A percentile compares a stretch with the other conserved stretches of the same genome.
Conservation (phyloP, 1,140 invertebrate genomes). For the Drosophila rhopaloa region DNA sequence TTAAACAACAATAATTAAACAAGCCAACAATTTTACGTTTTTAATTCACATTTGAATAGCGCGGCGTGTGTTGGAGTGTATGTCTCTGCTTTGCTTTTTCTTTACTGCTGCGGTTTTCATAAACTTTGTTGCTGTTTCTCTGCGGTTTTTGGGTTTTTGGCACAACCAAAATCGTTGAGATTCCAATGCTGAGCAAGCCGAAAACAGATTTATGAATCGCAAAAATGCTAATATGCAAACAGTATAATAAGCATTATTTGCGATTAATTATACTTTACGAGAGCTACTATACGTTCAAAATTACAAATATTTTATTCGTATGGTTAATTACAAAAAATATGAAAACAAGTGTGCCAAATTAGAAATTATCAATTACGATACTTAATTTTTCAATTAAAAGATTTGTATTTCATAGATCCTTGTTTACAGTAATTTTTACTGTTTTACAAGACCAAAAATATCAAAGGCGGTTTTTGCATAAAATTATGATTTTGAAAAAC, state of each 20-base stretch:
- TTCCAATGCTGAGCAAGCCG: slow-evolving; percentile 41
- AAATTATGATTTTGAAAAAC: neutral
- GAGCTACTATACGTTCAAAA: slow-evolving; percentile 3
- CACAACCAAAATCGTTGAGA: slow-evolving; percentile 47
- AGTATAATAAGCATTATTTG: slow-evolving; percentile 1
- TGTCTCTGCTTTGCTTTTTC: slow-evolving; percentile 30
- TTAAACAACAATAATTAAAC: slow-evolving; percentile 42
- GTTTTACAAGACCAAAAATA: neutral
- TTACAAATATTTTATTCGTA: neutral
- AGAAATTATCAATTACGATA: no score
- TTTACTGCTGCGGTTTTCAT: slow-evolving; percentile 47
- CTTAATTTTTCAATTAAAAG: no score
- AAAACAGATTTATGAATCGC: slow-evolving; percentile 50
- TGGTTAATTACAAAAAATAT: no score
- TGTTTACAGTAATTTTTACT: neutral
- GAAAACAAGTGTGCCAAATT: no score
- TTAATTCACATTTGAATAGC: slow-evolving; percentile 51
- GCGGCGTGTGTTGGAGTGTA: neutral
- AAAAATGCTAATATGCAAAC: slow-evolving; percentile 35
- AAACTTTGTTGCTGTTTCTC: slow-evolving; percentile 31
- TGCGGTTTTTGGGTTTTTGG: slow-evolving; percentile 50
- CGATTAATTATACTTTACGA: slow-evolving; percentile 1
- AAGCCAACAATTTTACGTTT: slow-evolving; percentile 43
- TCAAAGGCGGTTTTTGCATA: neutral
- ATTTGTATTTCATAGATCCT: neutral